Evolutionary conservation across 2,888 invertebrate genomes (phyloP).

Genomic region (Limenitis camilla): DNA sequence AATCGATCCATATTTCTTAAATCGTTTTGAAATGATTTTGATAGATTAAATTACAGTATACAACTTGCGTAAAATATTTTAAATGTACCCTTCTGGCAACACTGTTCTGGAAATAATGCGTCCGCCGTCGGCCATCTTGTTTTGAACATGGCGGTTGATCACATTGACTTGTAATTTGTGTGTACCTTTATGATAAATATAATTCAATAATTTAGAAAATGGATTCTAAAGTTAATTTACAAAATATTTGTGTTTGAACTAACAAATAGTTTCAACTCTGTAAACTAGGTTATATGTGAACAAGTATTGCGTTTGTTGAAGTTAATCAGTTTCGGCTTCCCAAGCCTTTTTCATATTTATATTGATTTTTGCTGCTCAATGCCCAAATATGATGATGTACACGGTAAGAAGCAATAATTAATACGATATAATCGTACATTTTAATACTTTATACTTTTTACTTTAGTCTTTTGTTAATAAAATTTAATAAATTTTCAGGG

Average conservation of each 20-base stretch:
- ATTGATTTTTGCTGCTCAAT: slow-evolving; percentile 41
- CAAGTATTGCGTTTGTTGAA: too few relatives aligned
- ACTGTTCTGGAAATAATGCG: not conserved
- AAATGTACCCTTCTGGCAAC: too few relatives aligned
- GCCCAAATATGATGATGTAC: slow-evolving; percentile 61
- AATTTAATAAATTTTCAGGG: too few relatives aligned
- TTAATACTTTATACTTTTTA: not conserved
- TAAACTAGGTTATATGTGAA: too few relatives aligned
- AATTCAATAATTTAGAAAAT: slow-evolving; percentile 7
- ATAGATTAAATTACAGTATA: too few relatives aligned
- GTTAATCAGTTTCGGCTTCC: too few relatives aligned
- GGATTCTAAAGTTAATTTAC: slow-evolving; percentile 1
- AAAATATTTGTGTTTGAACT: not conserved
- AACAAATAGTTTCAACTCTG: too few relatives aligned
- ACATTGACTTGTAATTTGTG: slow-evolving; percentile 28
- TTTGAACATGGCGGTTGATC: slow-evolving; percentile 46
- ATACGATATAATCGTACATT: too few relatives aligned
- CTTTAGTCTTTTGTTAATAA: not conserved
- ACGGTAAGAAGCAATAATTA: too few relatives aligned
- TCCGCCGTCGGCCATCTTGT: slow-evolving; percentile 26
- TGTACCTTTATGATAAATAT: slow-evolving; percentile 4
- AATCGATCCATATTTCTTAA: too few relatives aligned
- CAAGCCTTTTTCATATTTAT: slow-evolving; percentile 32
- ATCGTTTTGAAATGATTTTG: too few relatives aligned
- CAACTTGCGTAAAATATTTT: too few relatives aligned